phyloP scores from a whole-genome alignment of 2,888 invertebrate genomes.

The Cloeon dipterum region DNA sequence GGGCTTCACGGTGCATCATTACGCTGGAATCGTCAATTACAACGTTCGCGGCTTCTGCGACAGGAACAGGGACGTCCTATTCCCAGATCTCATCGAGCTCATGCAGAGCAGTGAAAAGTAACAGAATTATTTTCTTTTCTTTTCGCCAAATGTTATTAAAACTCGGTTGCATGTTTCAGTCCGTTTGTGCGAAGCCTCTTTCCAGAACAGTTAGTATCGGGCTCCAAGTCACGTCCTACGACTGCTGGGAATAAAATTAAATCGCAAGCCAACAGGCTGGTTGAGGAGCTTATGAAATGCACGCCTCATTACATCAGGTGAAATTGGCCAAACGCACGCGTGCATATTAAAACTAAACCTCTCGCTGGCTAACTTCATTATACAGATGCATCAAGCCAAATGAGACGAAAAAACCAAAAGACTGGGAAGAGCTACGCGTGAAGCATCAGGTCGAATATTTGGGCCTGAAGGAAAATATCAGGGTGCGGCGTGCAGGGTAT shows the following conservation, averaged over 20 bases:
- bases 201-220: constrained; percentile 24
- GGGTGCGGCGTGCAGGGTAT: constrained; percentile 40
- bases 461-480: constrained; percentile 40
- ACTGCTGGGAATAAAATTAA: constrained; percentile 41
- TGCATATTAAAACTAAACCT: background rate
- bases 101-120: constrained; percentile 38
- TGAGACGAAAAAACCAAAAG: constrained; percentile 36
- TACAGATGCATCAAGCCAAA: constrained; percentile 42
- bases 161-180: constrained; percentile 16
- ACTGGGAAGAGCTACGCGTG: constrained; percentile 38
- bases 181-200: constrained; percentile 30
- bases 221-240: constrained; percentile 30
- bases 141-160: too few species aligned
- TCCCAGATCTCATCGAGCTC: constrained; percentile 34
- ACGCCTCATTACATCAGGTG: constrained; percentile 40
- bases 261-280: constrained; percentile 37
- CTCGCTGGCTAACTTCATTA: too few species aligned
- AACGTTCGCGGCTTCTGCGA: constrained; percentile 40
- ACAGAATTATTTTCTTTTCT: constrained; percentile 9
- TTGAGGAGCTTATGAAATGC: constrained; percentile 37
- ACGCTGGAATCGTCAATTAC: constrained; percentile 41
- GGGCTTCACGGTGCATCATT: constrained; percentile 36
- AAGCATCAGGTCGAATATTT: constrained; percentile 37
- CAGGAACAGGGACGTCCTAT: constrained; percentile 39
- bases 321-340: background rate